A percentile compares a stretch with the other conserved stretches of the same genome.
Evolutionary conservation across 2,113 vertebrate species (phyloP).

Genomic region (Ciconia boyciana): DNA sequence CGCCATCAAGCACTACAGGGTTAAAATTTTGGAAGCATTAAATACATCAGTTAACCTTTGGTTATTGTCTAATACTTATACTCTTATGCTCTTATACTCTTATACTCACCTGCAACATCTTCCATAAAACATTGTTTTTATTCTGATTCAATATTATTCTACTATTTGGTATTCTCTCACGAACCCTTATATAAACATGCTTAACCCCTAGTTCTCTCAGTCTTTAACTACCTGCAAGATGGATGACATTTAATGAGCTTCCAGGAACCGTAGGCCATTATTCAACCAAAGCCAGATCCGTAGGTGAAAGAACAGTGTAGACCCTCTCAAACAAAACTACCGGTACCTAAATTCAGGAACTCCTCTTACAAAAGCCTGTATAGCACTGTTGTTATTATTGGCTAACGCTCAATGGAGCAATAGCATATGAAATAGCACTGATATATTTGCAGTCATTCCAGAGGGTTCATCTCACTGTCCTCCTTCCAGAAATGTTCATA

Average conservation of each 20-base stretch:
- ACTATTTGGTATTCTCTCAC: not conserved
- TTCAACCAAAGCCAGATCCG: not conserved
- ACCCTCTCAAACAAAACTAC: not conserved
- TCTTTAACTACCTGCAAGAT: not conserved
- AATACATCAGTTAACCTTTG: not conserved
- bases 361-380: not conserved
- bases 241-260: not conserved
- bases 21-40: not conserved
- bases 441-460: not conserved
- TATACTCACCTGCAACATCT: not conserved
- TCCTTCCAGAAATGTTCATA: not conserved
- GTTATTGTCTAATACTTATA: not conserved
- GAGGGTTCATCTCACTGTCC: not conserved
- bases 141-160: not conserved
- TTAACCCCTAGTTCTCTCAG: not conserved
- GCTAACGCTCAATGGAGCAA: not conserved
- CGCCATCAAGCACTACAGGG: not conserved
- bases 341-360: not conserved
- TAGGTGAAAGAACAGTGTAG: not conserved
- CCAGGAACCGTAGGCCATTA: not conserved
- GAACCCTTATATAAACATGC: not conserved
- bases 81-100: no score
- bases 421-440: not conserved
- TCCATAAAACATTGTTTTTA: not conserved
- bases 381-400: not conserved